A percentile compares a stretch with the other conserved stretches of the same genome.
phyloP scores from a whole-genome alignment of 1,140 invertebrate genomes.

The Trachelipus rathkii region DNA sequence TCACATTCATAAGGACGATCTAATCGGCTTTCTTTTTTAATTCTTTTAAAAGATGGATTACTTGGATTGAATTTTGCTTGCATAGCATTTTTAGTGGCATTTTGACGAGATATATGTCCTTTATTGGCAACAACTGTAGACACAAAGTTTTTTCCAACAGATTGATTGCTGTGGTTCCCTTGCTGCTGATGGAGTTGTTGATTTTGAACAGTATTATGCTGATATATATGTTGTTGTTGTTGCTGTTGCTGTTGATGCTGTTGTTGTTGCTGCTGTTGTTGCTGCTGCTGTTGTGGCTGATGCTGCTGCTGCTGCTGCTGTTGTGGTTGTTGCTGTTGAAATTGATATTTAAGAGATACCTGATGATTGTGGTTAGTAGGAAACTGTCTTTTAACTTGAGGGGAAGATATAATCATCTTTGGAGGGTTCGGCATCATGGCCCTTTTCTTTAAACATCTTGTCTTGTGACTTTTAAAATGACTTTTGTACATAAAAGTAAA shows the following conservation, averaged over 20 bases:
- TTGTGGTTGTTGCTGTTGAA: conserved; percentile 21
- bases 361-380: conserved; percentile 32
- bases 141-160: conserved; percentile 13
- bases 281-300: conserved; percentile 24
- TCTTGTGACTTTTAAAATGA: conserved; percentile 43
- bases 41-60: conserved; percentile 39
- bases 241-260: neutral
- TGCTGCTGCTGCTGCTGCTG: conserved; percentile 27
- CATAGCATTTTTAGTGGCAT: conserved; percentile 10
- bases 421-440: conserved; percentile 40
- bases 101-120: neutral
- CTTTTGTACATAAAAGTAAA: conserved; percentile 45
- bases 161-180: neutral
- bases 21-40: conserved; percentile 32
- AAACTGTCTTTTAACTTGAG: conserved; percentile 37
- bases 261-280: conserved; percentile 10
- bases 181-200: neutral
- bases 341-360: neutral
- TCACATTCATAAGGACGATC: conserved; percentile 41
- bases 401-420: conserved; percentile 27
- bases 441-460: conserved; percentile 40
- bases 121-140: neutral
- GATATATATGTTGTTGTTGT: conserved; percentile 8
- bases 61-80: conserved; percentile 35
- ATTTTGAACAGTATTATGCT: neutral